Evolutionary conservation across 2,888 invertebrate species (phyloP), one percentile per base, ranked within the genome.

Genomic region (Dryobota labecula): DNA sequence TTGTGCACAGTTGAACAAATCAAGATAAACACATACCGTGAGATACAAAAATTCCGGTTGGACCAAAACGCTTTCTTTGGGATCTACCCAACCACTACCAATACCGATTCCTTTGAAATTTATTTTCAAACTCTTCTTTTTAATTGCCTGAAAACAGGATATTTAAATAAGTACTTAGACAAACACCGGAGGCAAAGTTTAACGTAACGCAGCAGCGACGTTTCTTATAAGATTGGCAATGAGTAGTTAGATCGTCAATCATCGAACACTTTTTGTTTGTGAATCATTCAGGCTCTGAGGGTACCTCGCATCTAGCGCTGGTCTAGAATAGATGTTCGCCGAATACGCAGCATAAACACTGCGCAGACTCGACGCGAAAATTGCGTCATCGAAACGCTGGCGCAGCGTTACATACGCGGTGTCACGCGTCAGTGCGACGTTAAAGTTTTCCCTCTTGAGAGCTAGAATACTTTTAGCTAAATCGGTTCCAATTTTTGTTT

Each of bases 101-200:
- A 95, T 94, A 2, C 94, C 95, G 49, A 95, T 92, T 18, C 95
- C 95, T 84, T 93, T 93, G 18, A 95, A 91, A 82, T 95, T 95
- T 91, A 95, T 94, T 80, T 93, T 92, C 6, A 95, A 77, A 33
- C 90, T 89, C 71, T 93, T 93, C 70, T 91, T 94, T 82, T 92
- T 85, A 53, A 95, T 94, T 13, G 93, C 94, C 95, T 95, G 87
- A 91, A 91, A 49, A 57, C 2, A 64, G 2, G 0, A 33, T 53
- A n/a, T 43, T 33, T 36, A 30, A 27, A 24, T 45, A 36, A 68
- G 9, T 38, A 66, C 18, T 15, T 60, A 30, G 20, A 20, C 27
- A 60, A 30, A 20, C 7, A 41, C 7, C 20, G 27, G 20, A 20
- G 33, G 27, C 20, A 20, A n/a, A n/a, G 27, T 11, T 24, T 13